Evolutionary conservation across 2,888 invertebrate species (phyloP), one percentile per base, ranked within the genome.

Genomic region (Hermodice carunculata): DNA sequence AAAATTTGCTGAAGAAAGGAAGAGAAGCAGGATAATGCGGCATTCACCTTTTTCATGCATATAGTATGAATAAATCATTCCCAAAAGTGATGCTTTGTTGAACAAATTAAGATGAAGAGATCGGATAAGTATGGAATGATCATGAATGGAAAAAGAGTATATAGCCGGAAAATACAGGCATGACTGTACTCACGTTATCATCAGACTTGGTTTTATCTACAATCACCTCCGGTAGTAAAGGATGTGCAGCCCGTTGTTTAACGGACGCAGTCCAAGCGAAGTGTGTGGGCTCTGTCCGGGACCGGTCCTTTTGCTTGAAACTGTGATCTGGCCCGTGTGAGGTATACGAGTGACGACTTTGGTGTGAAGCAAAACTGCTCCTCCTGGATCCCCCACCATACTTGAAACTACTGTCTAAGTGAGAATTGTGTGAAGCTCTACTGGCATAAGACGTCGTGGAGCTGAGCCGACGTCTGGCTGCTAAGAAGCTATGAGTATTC

Each of bases 311-410:
- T n/a, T 34, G 42, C 37, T 52, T 60, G 60, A 34, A 60, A 37
- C 46, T 42, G 24, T 43, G 28, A 52, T 48, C 34, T 40, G 96
- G 96, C 56, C 93, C 94, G 87, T 96, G 96, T 37, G 96, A 96
- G 71, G 95, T 96, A 87, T 96, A 96, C 64, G 96, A 96, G 82
- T 95, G 90, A 78, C 95, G 90, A 64, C 95, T 95, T 49, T 69
- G 69, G 86, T 96, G 96, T 69, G 96, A 96, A 77, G 96, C 96
- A 88, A 96, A 96, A 78, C 96, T 96, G 75, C 95, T 95, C 87
- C 96, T 95, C 76, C 96, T 40, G 11, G 66, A 51, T 2, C 43
- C 66, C 24, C 53, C 29, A 22, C 34, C 42, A 44, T 28, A 58
- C 44, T 40, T 48, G 17, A 37, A 48, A 49, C 59, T 49, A 46